Percentiles rank a stretch among this genome's conserved stretches.
Conservation (phyloP, 2,888 invertebrate genomes). For the Orthosia gracilis region DNA sequence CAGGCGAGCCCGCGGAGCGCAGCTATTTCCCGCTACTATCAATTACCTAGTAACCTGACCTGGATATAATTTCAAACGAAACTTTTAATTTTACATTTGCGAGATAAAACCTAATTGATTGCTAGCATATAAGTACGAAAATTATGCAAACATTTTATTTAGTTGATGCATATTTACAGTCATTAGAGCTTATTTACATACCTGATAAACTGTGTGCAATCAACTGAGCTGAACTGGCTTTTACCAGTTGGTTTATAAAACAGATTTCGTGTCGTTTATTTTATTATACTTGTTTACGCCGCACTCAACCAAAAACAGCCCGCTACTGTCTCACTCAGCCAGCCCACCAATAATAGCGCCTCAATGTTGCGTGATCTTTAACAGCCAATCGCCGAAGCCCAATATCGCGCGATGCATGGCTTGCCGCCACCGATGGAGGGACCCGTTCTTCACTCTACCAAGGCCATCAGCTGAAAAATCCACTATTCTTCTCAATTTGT, state of each 20-base stretch:
- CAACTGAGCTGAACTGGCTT: not conserved
- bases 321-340: no score
- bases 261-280: not conserved
- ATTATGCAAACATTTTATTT: slow-evolving; percentile 1
- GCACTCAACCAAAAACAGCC: no score
- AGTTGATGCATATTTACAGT: not conserved
- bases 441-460: no score
- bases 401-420: no score
- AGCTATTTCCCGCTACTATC: slow-evolving; percentile 16
- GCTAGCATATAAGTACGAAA: not conserved
- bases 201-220: not conserved
- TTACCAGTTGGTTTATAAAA: not conserved
- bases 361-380: no score
- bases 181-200: not conserved
- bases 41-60: slow-evolving; percentile 46
- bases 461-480: no score
- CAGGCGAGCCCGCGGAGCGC: not conserved
- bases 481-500: no score
- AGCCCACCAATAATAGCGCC: no score
- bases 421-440: no score
- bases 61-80: slow-evolving; percentile 37
- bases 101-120: slow-evolving; percentile 1
- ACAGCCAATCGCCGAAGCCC: no score
- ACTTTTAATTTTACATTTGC: slow-evolving; percentile 37
- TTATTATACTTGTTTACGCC: slow-evolving; percentile 14